phyloP scores from a whole-genome alignment of 2,113 vertebrate genomes.

The Thermophis baileyi region DNA sequence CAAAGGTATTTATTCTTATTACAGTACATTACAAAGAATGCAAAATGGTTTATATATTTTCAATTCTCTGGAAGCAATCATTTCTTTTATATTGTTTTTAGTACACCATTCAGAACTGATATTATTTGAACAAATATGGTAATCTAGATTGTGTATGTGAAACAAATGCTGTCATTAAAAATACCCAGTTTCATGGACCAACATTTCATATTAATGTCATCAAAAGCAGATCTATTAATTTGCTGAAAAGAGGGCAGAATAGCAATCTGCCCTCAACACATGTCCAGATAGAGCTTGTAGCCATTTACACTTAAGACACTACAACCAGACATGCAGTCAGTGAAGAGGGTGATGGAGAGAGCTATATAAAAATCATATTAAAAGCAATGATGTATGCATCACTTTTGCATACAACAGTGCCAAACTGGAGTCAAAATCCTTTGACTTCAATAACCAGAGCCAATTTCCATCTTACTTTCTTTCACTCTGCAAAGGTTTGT shows the following conservation, averaged over 20 bases:
- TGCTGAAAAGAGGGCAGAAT: background rate
- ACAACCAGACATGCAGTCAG: background rate
- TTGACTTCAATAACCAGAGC: background rate
- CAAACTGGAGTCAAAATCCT: background rate
- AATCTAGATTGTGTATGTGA: background rate
- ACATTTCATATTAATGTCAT: background rate
- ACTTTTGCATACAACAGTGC: background rate
- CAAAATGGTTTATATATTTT: background rate
- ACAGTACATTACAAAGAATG: background rate
- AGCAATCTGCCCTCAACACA: background rate
- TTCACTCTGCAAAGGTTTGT: background rate
- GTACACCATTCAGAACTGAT: background rate
- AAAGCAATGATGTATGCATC: background rate
- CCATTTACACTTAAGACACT: background rate
- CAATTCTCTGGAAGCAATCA: background rate
- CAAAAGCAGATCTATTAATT: background rate
- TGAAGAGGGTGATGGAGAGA: background rate
- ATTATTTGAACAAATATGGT: background rate
- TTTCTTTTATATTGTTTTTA: background rate
- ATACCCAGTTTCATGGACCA: background rate
- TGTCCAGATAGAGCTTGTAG: background rate
- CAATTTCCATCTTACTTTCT: background rate
- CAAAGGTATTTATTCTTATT: background rate
- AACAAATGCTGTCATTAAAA: background rate
- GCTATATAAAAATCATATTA: background rate